Percentiles rank a stretch among this genome's conserved stretches.
These are phyloP conservation scores for Lepus timidus DNA, from an alignment of 2,113 vertebrate genomes.

Conservation along the genomic window DNA sequence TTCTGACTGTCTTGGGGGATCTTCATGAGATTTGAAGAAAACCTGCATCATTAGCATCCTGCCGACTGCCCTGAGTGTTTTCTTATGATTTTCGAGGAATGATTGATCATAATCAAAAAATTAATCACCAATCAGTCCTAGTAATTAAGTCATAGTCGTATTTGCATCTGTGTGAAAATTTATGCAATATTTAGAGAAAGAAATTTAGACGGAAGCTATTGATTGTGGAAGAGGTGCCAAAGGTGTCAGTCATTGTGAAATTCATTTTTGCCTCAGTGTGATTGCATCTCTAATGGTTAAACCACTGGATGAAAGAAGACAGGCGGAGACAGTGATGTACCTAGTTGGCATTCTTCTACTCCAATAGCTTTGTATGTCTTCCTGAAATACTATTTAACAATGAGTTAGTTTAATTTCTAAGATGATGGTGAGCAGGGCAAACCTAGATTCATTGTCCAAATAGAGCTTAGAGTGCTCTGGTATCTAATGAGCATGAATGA, in stretches of 20 bases:
- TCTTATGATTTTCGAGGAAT: slow-evolving; percentile 80
- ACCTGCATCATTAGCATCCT: slow-evolving; percentile 84
- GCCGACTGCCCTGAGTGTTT: slow-evolving; percentile 81
- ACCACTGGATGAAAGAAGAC: neutral
- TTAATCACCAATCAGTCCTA: slow-evolving; percentile 87
- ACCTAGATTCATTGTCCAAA: neutral
- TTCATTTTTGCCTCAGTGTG: neutral
- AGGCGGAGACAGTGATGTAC: neutral
- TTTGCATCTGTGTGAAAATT: slow-evolving; percentile 87
- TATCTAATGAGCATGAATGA: neutral
- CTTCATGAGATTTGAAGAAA: slow-evolving; percentile 63
- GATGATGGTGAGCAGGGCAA: neutral
- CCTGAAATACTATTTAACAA: neutral
- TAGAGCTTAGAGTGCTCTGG: neutral
- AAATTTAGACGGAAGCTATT: slow-evolving; percentile 84
- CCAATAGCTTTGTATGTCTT: neutral
- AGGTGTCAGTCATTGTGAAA: slow-evolving; percentile 67
- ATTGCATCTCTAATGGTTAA: neutral
- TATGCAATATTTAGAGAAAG: slow-evolving; percentile 82
- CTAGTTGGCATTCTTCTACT: neutral
- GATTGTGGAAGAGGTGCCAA: slow-evolving; percentile 82
- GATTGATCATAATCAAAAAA: slow-evolving; percentile 90
- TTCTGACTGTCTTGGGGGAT: slow-evolving; percentile 62
- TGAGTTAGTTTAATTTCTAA: neutral
- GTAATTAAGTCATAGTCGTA: slow-evolving; percentile 87